Evolutionary conservation across 2,797 vertebrate genomes (phyloP).

Genomic region (Lacerta agilis): DNA sequence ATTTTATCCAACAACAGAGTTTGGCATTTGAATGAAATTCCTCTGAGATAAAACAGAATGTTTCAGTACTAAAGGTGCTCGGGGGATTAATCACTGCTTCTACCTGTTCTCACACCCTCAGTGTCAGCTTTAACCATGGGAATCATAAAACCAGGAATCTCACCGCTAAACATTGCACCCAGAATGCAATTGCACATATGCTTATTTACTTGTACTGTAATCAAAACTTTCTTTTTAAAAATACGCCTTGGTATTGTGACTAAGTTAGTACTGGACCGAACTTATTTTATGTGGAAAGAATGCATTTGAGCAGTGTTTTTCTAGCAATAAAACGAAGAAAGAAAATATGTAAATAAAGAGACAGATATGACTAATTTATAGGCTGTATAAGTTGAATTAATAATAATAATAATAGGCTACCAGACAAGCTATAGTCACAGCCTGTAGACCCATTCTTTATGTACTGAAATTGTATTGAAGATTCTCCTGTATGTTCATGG

Average conservation of each 20-base stretch:
- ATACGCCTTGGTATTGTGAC: conserved; percentile 73
- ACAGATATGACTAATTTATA: conserved; percentile 75
- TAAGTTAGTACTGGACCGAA: conserved; percentile 76
- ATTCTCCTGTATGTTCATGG: neutral
- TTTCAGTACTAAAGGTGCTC: conserved; percentile 71
- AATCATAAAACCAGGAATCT: conserved; percentile 83
- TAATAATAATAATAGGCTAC: conserved; percentile 51
- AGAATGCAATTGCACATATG: conserved; percentile 83
- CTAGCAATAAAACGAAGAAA: conserved; percentile 72
- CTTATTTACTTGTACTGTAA: conserved; percentile 80
- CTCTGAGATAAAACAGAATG: conserved; percentile 71
- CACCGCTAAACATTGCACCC: conserved; percentile 78
- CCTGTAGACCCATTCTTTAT: conserved; percentile 39
- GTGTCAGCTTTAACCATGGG: conserved; percentile 72
- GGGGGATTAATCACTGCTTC: conserved; percentile 73
- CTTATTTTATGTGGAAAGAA: conserved; percentile 80
- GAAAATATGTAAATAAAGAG: conserved; percentile 70
- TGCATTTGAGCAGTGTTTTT: conserved; percentile 58
- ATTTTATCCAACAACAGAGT: conserved; percentile 64
- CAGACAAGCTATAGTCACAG: conserved; percentile 60
- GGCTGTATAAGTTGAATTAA: conserved; percentile 20
- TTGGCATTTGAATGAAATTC: conserved; percentile 72
- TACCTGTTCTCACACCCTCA: conserved; percentile 75
- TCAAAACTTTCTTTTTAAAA: conserved; percentile 77
- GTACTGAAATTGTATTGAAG: conserved; percentile 9